Base-by-base conservation (phyloP, 2,888 invertebrate species). In the Lithosia quadra region DNA sequence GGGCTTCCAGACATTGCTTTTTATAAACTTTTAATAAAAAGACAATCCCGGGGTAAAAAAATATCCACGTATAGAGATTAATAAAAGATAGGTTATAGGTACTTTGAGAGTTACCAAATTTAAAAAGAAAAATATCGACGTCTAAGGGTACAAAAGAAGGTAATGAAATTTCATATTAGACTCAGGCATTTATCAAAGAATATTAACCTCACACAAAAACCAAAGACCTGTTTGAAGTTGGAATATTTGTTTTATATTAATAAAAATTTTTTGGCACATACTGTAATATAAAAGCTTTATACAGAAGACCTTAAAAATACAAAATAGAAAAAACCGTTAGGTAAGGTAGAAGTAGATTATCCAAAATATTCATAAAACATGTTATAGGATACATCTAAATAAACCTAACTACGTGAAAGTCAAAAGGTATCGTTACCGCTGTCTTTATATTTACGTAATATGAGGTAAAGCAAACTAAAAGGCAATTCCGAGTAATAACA, bases 401-500 rank as follows among this genome's bases (percentile, higher is more conserved):
- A 76, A 71, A 72, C 63, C 60, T 67, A 62, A 33, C 69, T 65
- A 65, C 60, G 72, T 60, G 34, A 64, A 83, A 76, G 78, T 80
- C 75, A 78, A 79, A 80, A 86, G 84, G 85, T 87, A 85, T 84
- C 74, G 76, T 73, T 79, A 84, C 82, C 82, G 77, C 83, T 80
- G 81, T 71, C 74, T 74, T 84, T 83, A 86, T 83, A 39, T 53
- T 34, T 55, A 86, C 74, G 65, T 85, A 80, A 78, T 81, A 84
- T 80, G 70, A 77, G 77, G 78, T 76, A 77, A 80, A 83, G 83
- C 81, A 87, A 83, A 86, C 83, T 85, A 80, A 86, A 82, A 81
- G 73, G 87, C 83, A 86, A 88, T 87, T 88, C 87, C 82, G 80
- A 73, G 83, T 85, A 87, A 87, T 88, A 89, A 84, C 86, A 85